Evolutionary conservation across 2,113 vertebrate genomes (phyloP).

Genomic region (Cathartes aura): DNA sequence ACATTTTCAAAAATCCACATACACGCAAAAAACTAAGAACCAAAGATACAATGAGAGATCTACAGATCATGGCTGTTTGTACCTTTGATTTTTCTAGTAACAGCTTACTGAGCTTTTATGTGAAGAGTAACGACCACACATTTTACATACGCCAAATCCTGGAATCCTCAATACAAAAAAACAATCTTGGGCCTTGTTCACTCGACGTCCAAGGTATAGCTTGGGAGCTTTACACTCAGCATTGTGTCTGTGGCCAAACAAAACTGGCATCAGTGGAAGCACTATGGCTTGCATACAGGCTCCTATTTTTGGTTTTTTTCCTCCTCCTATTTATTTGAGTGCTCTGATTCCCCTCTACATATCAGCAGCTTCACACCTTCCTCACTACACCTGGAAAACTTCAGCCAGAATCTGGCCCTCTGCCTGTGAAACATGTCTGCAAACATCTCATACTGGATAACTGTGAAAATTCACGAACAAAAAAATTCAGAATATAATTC

Average conservation of each 20-base stretch:
- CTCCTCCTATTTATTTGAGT: not conserved
- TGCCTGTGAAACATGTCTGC: not conserved
- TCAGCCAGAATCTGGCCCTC: not conserved
- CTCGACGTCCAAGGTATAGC: not conserved
- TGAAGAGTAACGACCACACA: not conserved
- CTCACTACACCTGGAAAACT: not conserved
- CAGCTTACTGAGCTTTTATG: not conserved
- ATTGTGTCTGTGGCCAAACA: not conserved
- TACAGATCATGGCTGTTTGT: not conserved
- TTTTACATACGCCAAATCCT: not conserved
- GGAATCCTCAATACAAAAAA: not conserved
- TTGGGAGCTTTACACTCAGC: not conserved
- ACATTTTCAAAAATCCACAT: not conserved
- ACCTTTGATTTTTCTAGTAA: not conserved
- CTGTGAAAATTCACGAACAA: not conserved
- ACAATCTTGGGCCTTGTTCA: not conserved
- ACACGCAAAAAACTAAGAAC: not conserved
- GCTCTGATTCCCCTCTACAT: not conserved
- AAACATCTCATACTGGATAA: not conserved
- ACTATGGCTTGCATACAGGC: not conserved
- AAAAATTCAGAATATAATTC: not conserved
- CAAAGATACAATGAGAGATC: not conserved
- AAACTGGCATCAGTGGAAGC: not conserved
- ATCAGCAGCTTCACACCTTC: not conserved
- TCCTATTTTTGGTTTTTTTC: not conserved